A percentile compares a stretch with the other conserved stretches of the same genome.
Conservation (phyloP, 2,888 invertebrate species). For the Noctua janthina region DNA sequence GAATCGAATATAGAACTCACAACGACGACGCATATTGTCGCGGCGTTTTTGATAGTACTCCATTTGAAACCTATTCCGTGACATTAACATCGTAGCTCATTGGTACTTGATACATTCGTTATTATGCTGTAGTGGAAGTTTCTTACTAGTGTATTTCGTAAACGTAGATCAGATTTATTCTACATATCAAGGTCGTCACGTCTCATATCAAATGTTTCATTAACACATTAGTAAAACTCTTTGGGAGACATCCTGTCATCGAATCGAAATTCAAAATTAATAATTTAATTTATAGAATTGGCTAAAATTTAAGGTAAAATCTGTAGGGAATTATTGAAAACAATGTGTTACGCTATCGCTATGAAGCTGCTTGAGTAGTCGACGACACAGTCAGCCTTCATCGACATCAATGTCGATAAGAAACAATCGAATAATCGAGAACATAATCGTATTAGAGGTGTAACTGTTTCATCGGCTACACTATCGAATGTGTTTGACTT, state of each 20-base stretch:
- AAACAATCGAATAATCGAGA: constrained; percentile 51
- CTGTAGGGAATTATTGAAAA: constrained; percentile 79
- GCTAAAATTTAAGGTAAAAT: constrained; percentile 82
- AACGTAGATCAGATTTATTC: constrained; percentile 57
- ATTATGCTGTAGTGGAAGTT: constrained; percentile 43
- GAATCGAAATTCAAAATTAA: constrained; percentile 78
- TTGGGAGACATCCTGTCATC: constrained; percentile 79
- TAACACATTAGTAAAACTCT: constrained; percentile 75
- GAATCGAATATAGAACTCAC: not conserved
- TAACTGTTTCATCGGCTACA: constrained; percentile 71
- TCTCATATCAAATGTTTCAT: constrained; percentile 74
- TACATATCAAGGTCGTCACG: constrained; percentile 69
- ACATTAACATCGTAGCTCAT: constrained; percentile 47
- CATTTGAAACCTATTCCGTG: constrained; percentile 44
- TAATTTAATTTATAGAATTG: constrained; percentile 84
- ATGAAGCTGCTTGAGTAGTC: constrained; percentile 70
- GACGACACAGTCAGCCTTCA: constrained; percentile 67
- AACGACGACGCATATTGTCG: not conserved
- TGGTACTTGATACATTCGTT: constrained; percentile 50
- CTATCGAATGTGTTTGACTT: constrained; percentile 71
- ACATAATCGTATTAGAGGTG: constrained; percentile 60
- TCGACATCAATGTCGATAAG: constrained; percentile 56
- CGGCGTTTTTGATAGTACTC: constrained; percentile 13
- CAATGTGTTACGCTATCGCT: constrained; percentile 80
- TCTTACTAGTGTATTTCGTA: constrained; percentile 51